phyloP scores from a whole-genome alignment of 2,888 invertebrate species.

The Miltochrista miniata region DNA sequence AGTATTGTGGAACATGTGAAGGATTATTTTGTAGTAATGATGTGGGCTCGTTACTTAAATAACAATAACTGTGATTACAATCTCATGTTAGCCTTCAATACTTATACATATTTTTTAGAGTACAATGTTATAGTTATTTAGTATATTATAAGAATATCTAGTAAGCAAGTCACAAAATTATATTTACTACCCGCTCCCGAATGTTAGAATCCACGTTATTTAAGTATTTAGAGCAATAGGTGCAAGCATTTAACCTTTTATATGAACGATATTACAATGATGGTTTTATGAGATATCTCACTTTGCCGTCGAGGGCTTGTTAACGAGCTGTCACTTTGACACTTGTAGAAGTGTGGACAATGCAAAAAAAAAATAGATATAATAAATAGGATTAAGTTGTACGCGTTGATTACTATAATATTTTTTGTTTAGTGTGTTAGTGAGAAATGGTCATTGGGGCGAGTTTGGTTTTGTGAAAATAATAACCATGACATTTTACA shows the following conservation, averaged over 20 bases:
- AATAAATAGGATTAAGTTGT: constrained; percentile 49
- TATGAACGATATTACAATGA: constrained; percentile 66
- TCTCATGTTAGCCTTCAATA: constrained; percentile 83
- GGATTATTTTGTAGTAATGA: constrained; percentile 76
- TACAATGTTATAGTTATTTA: constrained; percentile 84
- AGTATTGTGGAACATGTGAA: constrained; percentile 57
- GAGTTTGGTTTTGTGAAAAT: constrained; percentile 69
- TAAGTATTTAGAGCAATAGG: constrained; percentile 77
- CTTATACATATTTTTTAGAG: constrained; percentile 84
- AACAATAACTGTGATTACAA: constrained; percentile 83
- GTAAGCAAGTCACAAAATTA: constrained; percentile 81
- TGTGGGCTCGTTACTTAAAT: constrained; percentile 81
- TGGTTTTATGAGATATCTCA: constrained; percentile 56
- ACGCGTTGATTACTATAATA: constrained; percentile 53
- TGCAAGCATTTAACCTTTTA: constrained; percentile 78
- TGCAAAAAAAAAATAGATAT: constrained; percentile 42
- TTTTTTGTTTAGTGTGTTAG: constrained; percentile 67
- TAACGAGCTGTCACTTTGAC: constrained; percentile 35
- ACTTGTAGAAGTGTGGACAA: constrained; percentile 33
- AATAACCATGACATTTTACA: constrained; percentile 76
- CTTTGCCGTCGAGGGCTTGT: constrained; percentile 38
- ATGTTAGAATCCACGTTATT: constrained; percentile 75
- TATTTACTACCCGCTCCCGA: constrained; percentile 76
- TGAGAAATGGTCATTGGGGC: constrained; percentile 63
- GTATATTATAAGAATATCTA: constrained; percentile 75